These are phyloP conservation scores for Drosophila macrospina DNA, from an alignment of 2,888 invertebrate species.

Conservation along the genomic window DNA sequence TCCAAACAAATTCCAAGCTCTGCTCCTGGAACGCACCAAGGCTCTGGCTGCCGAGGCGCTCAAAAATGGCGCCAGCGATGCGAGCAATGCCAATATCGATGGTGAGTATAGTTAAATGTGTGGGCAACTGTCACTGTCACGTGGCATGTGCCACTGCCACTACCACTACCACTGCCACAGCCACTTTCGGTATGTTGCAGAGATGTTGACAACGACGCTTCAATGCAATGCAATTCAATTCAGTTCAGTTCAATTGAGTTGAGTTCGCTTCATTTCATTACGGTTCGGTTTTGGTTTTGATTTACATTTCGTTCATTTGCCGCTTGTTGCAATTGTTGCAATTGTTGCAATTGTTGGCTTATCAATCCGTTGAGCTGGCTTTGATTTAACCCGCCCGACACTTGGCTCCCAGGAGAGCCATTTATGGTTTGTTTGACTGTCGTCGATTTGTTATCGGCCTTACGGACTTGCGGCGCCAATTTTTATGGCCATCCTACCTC, in stretches of 20 bases:
- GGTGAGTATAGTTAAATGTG: slow-evolving; percentile 58
- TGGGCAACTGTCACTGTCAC: slow-evolving; percentile 24
- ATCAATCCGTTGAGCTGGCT: slow-evolving; percentile 38
- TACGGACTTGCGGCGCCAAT: slow-evolving; percentile 62
- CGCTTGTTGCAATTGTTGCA: slow-evolving; percentile 27
- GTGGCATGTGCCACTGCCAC: no score
- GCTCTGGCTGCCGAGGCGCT: slow-evolving; percentile 87
- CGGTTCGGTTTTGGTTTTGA: slow-evolving; percentile 24
- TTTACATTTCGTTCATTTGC: slow-evolving; percentile 10
- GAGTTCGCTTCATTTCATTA: background rate
- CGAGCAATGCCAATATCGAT: slow-evolving; percentile 67
- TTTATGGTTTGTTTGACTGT: slow-evolving; percentile 28
- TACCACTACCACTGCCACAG: no score
- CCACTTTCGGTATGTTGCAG: slow-evolving; percentile 16
- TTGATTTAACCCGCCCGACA: slow-evolving; percentile 44
- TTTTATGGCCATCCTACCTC: slow-evolving; percentile 61
- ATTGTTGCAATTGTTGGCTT: slow-evolving; percentile 24
- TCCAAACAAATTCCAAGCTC: slow-evolving; percentile 89
- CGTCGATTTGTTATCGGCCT: slow-evolving; percentile 40
- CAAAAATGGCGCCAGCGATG: slow-evolving; percentile 82
- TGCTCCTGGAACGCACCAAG: slow-evolving; percentile 92
- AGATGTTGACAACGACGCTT: slow-evolving; percentile 9
- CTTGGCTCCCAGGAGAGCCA: slow-evolving; percentile 32
- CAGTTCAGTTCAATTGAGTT: slow-evolving; percentile 3
- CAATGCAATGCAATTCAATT: slow-evolving; percentile 1